phyloP scores from a whole-genome alignment of 2,797 vertebrate genomes.

The Chrosomus eos region DNA sequence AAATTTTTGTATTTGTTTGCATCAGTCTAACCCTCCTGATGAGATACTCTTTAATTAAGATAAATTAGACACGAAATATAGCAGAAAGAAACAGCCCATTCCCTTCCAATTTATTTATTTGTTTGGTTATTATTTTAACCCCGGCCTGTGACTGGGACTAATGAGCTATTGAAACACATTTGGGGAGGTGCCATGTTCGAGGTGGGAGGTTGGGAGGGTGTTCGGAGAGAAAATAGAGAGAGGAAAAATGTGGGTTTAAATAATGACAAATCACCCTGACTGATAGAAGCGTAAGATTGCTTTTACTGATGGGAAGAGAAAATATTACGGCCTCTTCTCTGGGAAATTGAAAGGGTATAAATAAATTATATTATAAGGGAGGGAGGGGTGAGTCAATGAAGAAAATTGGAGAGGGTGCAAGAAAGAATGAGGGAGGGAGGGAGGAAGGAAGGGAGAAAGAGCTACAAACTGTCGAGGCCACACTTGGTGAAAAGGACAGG shows the following conservation, averaged over 20 bases:
- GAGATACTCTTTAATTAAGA: constrained; percentile 65
- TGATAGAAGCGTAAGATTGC: constrained; percentile 65
- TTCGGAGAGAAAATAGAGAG: constrained; percentile 39
- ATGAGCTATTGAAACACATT: constrained; percentile 63
- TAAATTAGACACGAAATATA: constrained; percentile 58
- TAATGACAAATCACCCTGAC: constrained; percentile 63
- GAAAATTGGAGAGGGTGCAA: constrained; percentile 47
- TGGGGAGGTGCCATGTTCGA: constrained; percentile 52
- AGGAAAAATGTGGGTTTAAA: constrained; percentile 56
- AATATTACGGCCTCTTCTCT: constrained; percentile 62
- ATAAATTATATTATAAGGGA: constrained; percentile 64
- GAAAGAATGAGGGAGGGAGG: constrained; percentile 47
- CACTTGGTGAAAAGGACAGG: constrained; percentile 16
- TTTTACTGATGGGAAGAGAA: constrained; percentile 64
- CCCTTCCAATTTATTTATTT: constrained; percentile 61
- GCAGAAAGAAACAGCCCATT: constrained; percentile 50
- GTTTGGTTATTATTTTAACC: constrained; percentile 62
- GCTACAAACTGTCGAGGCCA: constrained; percentile 28
- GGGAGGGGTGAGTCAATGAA: constrained; percentile 50
- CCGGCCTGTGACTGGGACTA: constrained; percentile 60
- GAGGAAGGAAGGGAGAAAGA: constrained; percentile 38
- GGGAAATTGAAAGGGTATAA: constrained; percentile 65
- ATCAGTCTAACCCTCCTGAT: constrained; percentile 42
- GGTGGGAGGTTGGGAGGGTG: constrained; percentile 46
- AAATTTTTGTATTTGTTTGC: constrained; percentile 47